Evolutionary conservation across 2,113 vertebrate genomes (phyloP).

Genomic region (Taurulus bubalis): DNA sequence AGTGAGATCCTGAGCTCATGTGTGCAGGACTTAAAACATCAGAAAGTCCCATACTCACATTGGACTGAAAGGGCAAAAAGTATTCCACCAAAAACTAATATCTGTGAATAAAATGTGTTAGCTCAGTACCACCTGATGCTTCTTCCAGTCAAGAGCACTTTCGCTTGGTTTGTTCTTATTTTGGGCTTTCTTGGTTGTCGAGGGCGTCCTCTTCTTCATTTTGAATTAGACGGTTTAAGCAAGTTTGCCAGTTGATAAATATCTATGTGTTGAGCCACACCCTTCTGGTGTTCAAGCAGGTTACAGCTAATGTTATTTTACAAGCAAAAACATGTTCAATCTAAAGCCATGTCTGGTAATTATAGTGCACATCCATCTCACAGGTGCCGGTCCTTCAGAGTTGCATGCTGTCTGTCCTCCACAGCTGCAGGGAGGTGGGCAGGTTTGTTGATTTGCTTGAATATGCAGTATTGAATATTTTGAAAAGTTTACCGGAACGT

Average conservation of each 20-base stretch:
- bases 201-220: background rate
- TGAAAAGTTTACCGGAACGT: conserved; percentile 78
- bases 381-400: conserved; percentile 6
- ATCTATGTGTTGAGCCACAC: background rate
- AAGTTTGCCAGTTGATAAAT: background rate
- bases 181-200: background rate
- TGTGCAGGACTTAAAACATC: background rate
- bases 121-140: conserved; percentile 53
- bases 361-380: conserved; percentile 26
- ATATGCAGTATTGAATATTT: conserved; percentile 63
- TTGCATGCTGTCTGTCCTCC: conserved; percentile 16
- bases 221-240: background rate
- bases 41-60: conserved; percentile 24
- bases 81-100: too few species aligned
- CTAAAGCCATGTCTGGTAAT: background rate
- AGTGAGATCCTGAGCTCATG: background rate
- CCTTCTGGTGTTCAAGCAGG: background rate
- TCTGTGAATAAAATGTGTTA: conserved; percentile 46
- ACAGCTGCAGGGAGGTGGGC: background rate
- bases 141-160: conserved; percentile 7
- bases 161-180: conserved; percentile 16
- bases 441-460: conserved; percentile 33
- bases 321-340: background rate
- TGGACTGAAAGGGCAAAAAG: background rate
- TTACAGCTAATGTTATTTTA: background rate